Evolutionary conservation across 2,888 invertebrate genomes (phyloP), one percentile per base, ranked within the genome.

Genomic region (Sphecodes monilicornis): DNA sequence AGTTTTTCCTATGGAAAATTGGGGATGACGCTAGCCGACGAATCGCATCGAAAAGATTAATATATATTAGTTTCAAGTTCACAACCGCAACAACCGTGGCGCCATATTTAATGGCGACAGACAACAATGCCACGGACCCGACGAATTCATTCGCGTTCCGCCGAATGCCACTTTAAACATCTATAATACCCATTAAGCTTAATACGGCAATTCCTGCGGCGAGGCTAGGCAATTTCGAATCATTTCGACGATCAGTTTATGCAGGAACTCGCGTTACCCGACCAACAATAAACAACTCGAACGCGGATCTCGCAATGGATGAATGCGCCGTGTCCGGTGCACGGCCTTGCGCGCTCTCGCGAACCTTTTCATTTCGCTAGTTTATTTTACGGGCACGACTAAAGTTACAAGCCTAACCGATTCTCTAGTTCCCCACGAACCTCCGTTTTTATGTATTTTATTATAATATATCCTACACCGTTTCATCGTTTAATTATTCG

Each of bases 261-360:
- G 41, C 80, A 78, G 84, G 60, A 80, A 80, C 80, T 77, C 72
- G 76, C 29, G 41, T 83, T 68, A 78, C 75, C 74, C 81, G 57
- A 72, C 79, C 77, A 84, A 87, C 87, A 87, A 87, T 86, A 83
- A 85, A 80, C 88, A 83, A 84, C 68, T 80, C 78, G 72, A 76
- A 66, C 26, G 16, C 76, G 72, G 76, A 72, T 74, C 70, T 77
- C 89, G 87, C 89, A 86, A 64, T 88, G 90, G 88, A 90, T 91
- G 91, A 89, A 90, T 85, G 90, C 90, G 57, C 80, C 87, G 88
- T 90, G 90, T 91, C 91, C 92, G 91, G 92, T 93, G 70, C 43
- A 50, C 32, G 93, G 91, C 92, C 93, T 92, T 92, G 93, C 86
- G 80, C 88, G 86, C 88, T 88, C 87, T 88, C 87, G 84, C 86